Conservation (phyloP, 37 sponge, comb jelly and placozoan species). For the Halisarca cf. caerulea region DNA sequence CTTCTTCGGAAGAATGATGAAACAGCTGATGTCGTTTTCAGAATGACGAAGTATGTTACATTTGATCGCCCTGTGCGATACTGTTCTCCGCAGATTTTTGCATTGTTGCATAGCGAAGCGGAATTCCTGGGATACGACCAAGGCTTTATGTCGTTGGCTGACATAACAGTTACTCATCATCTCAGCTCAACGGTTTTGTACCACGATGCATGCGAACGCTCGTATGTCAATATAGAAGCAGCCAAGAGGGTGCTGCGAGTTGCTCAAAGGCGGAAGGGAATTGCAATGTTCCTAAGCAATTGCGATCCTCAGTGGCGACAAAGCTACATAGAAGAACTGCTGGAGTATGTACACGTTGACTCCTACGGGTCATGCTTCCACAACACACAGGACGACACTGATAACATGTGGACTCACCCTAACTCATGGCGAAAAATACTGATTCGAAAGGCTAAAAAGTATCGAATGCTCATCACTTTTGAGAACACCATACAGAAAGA, state of each 20-base stretch:
- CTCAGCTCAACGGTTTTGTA: background rate
- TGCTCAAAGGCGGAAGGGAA: background rate
- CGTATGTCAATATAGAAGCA: background rate
- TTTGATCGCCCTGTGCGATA: background rate
- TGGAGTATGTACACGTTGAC: slow-evolving; percentile 16
- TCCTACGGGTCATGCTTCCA: slow-evolving; percentile 16
- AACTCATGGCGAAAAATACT: background rate
- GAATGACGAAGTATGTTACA: background rate
- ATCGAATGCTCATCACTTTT: slow-evolving; percentile 18
- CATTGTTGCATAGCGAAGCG: background rate
- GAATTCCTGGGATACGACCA: background rate
- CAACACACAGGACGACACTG: background rate
- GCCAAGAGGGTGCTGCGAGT: background rate
- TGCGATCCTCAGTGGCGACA: background rate
- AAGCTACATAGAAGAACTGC: background rate
- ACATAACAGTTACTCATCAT: background rate
- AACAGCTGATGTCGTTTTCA: background rate
- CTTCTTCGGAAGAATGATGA: background rate
- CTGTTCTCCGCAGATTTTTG: background rate
- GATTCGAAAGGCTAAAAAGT: background rate
- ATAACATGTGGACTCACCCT: background rate
- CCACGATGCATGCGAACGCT: background rate
- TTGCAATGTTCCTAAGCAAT: slow-evolving; percentile 26
- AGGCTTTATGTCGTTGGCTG: background rate
- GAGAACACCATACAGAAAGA: slow-evolving; percentile 6